Evolutionary conservation across 2,888 invertebrate genomes (phyloP), one percentile per base, ranked within the genome.

Genomic region (Mythimna impura): DNA sequence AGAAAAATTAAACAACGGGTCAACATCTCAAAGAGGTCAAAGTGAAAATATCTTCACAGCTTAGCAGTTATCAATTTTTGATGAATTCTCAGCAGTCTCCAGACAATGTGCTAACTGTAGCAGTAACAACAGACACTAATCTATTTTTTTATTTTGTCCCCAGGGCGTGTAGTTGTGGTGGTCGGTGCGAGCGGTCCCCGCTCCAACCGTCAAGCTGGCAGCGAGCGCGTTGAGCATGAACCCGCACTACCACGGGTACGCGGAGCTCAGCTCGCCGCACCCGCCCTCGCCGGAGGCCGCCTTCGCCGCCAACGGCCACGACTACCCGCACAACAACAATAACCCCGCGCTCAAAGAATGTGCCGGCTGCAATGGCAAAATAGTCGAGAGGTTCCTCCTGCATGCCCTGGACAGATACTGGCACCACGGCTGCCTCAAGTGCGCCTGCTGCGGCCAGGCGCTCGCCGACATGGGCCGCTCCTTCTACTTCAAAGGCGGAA

Each of bases 341-440:
- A 96, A 96, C 90, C 95, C 96, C 0, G 95, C 96, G 86, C 97
- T 98, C 90, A 98, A 98, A 94, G 97, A 98, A 93, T 99, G 99
- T 96, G 98, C 98, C 86, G 99, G 99, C 87, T 99, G 99, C 95
- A 98, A 98, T 88, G 98, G 98, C 93, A 98, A 98, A 96, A 99
- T 99, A 92, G 97, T 98, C 89, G 99, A 99, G 97, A 97, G 99
- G 95, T 99, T 98, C 96, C 97, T 99, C 86, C 97, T 99, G 84
- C 98, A 98, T 96, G 99, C 99, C 88, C 97, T 99, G 93, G 99
- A 99, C 97, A 97, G 99, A 94, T 99, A 98, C 96, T 99, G 99
- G 99, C 99, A 99, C 96, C 98, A 99, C 96, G 97, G 98, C 89
- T 99, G 99, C 95, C 97, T 99, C 90, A 99, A 99, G 96, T 99